Evolutionary conservation across 2,888 invertebrate species (phyloP).

Genomic region (Lycocerus yunnanus): DNA sequence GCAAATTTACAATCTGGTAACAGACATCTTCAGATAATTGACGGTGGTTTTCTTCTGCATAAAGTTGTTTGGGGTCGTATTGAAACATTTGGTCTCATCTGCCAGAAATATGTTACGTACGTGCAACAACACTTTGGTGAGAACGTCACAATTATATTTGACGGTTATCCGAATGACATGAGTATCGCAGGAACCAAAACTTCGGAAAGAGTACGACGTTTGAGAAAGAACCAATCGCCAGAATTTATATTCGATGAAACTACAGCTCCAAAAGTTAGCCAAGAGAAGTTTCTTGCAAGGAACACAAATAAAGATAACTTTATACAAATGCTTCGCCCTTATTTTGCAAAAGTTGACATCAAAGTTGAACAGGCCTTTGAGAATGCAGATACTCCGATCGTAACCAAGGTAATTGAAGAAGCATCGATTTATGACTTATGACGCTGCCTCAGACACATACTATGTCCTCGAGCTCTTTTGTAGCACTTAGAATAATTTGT

Average conservation of each 20-base stretch:
- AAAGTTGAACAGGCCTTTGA: no score
- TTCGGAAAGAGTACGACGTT: background rate
- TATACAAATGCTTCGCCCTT: no score
- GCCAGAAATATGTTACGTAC: background rate
- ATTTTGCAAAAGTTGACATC: no score
- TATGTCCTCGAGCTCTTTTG: constrained; percentile 43
- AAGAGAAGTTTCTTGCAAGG: constrained; percentile 35
- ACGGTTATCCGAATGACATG: background rate
- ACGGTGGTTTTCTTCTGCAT: no score
- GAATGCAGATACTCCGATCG: background rate
- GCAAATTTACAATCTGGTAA: background rate
- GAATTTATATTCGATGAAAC: constrained; percentile 19
- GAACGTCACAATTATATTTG: background rate
- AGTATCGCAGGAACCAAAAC: background rate
- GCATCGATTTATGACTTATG: background rate
- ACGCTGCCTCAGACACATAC: constrained; percentile 32
- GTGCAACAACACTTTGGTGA: background rate
- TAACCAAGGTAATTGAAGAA: background rate
- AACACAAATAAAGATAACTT: background rate
- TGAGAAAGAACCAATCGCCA: background rate
- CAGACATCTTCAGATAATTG: no score
- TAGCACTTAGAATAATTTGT: constrained; percentile 30
- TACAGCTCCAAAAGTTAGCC: constrained; percentile 28
- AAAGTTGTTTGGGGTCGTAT: background rate
- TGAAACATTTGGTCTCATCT: background rate